phyloP scores from a whole-genome alignment of 2,113 vertebrate species.

The Lepisosteus osseus region DNA sequence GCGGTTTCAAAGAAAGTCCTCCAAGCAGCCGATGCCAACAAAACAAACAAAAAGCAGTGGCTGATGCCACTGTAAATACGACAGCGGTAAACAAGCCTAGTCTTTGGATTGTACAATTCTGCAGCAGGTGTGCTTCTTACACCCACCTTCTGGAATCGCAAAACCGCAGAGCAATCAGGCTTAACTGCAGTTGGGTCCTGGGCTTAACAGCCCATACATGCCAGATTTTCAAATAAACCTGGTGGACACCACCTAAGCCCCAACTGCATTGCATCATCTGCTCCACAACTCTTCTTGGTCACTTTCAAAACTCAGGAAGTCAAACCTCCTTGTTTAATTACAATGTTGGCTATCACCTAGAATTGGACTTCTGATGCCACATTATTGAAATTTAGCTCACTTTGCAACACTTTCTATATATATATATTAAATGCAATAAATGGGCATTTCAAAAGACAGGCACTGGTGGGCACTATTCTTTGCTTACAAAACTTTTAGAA shows the following conservation, averaged over 20 bases:
- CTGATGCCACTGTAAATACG: neutral
- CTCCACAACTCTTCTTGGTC: neutral
- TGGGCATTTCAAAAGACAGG: no score
- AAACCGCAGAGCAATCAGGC: neutral
- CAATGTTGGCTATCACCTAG: no score
- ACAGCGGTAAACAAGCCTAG: constrained; percentile 1
- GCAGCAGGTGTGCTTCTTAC: constrained; percentile 23
- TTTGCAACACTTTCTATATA: no score
- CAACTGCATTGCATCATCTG: neutral
- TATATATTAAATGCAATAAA: no score
- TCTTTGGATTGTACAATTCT: neutral
- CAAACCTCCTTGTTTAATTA: no score
- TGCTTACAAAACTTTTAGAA: no score
- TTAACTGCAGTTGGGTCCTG: constrained; percentile 13
- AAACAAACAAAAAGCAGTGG: neutral
- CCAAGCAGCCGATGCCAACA: no score
- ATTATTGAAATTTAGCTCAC: no score
- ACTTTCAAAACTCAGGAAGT: no score
- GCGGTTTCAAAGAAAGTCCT: no score
- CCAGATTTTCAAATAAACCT: constrained; percentile 15
- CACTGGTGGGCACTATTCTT: no score
- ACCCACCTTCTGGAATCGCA: constrained; percentile 15
- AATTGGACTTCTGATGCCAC: no score
- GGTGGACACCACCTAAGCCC: neutral
- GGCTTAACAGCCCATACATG: constrained; percentile 5